These are phyloP conservation scores for Microtus ochrogaster DNA, from an alignment of 2,113 vertebrate species.

Conservation along the genomic window DNA sequence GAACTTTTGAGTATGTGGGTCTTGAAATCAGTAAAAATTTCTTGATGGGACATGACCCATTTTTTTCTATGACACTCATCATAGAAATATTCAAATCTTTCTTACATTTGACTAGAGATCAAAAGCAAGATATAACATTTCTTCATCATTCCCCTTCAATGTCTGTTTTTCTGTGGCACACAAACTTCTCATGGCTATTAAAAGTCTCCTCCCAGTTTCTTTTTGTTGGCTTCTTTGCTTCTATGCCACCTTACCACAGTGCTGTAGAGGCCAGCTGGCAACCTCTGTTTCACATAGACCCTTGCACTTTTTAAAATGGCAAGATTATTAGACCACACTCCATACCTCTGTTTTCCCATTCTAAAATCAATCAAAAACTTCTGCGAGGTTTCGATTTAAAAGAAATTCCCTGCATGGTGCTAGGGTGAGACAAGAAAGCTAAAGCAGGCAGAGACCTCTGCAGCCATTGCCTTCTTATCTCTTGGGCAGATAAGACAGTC, in stretches of 20 bases:
- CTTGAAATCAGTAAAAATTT: neutral
- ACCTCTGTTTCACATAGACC: neutral
- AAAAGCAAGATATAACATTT: neutral
- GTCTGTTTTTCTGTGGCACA: neutral
- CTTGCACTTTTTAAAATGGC: neutral
- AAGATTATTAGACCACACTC: neutral
- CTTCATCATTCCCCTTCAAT: neutral
- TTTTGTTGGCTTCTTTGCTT: neutral
- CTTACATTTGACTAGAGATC: neutral
- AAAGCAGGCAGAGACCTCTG: neutral
- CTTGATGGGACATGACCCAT: neutral
- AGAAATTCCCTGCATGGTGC: neutral
- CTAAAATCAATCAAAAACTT: neutral
- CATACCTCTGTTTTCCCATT: neutral
- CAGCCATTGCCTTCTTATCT: neutral
- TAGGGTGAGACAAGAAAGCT: neutral
- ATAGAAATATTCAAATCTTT: neutral
- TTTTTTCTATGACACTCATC: neutral
- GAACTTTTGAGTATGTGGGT: neutral
- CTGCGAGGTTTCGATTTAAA: conserved; percentile 28
- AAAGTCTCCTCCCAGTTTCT: neutral
- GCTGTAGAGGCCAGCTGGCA: neutral
- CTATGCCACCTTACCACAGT: neutral
- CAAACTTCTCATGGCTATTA: neutral
- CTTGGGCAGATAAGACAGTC: neutral